These are phyloP conservation scores for Sericinus montela DNA, from an alignment of 2,888 invertebrate genomes.

Conservation along the genomic window DNA sequence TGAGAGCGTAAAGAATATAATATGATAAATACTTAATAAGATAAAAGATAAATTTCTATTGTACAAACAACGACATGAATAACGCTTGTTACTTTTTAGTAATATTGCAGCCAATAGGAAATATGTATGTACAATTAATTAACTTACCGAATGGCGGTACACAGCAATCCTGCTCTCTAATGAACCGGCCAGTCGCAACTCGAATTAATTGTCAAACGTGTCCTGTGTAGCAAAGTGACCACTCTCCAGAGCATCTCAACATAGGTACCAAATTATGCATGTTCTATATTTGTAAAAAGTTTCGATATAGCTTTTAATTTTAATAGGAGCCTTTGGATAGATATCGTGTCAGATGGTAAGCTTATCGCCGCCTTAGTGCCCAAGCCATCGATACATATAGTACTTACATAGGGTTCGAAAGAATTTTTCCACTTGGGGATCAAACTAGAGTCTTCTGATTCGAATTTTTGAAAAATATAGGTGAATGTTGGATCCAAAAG, in stretches of 20 bases:
- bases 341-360: no score
- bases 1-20: background rate
- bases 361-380: no score
- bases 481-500: no score
- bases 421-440: no score
- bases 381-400: no score
- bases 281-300: background rate
- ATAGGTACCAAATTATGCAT: background rate
- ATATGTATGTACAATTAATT: conserved; percentile 42
- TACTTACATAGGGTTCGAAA: no score
- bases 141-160: conserved; percentile 47
- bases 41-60: no score
- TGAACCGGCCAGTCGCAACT: conserved; percentile 51
- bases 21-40: background rate
- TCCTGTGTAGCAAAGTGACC: conserved; percentile 45
- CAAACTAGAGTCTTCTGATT: no score
- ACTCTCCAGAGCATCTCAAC: conserved; percentile 24
- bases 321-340: no score
- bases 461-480: no score
- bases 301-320: no score
- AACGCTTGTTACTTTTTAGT: background rate
- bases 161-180: conserved; percentile 57
- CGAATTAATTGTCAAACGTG: conserved; percentile 69
- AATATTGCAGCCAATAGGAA: conserved; percentile 9
- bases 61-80: background rate